Percentiles rank a stretch among this genome's conserved stretches.
Evolutionary conservation across 2,113 vertebrate genomes (phyloP).

Genomic region (Rhynchopsitta pachyrhyncha): DNA sequence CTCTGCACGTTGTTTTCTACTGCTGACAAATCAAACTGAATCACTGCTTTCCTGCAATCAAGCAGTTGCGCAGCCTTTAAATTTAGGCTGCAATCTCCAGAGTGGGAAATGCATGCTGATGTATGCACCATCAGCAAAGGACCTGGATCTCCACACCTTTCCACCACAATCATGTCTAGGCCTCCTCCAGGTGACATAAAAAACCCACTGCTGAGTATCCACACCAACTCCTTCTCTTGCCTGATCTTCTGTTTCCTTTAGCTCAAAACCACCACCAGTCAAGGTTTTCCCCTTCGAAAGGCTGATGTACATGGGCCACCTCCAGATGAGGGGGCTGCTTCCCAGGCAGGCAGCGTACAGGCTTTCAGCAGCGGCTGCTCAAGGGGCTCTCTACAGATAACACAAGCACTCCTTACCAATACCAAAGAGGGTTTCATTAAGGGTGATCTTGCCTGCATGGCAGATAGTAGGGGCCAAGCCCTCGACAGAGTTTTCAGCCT

Average conservation of each 20-base stretch:
- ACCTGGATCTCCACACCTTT: rapidly evolving
- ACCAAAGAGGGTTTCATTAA: not conserved
- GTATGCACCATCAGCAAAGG: not conserved
- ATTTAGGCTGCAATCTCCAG: not conserved
- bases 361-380: not conserved
- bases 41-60: not conserved
- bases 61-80: not conserved
- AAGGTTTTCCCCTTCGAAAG: not conserved
- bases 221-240: not conserved
- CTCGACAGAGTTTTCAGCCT: not conserved
- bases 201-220: not conserved
- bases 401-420: rapidly evolving
- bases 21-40: not conserved
- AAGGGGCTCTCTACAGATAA: not conserved
- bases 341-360: rapidly evolving
- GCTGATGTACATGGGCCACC: not conserved
- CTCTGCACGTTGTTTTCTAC: not conserved
- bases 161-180: not conserved
- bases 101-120: not conserved
- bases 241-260: not conserved
- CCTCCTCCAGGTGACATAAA: not conserved
- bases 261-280: rapidly evolving
- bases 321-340: not conserved
- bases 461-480: not conserved
- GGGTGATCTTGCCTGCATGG: not conserved